Base-by-base conservation (phyloP, 2,888 invertebrate genomes). In the Melanotus villosus region DNA sequence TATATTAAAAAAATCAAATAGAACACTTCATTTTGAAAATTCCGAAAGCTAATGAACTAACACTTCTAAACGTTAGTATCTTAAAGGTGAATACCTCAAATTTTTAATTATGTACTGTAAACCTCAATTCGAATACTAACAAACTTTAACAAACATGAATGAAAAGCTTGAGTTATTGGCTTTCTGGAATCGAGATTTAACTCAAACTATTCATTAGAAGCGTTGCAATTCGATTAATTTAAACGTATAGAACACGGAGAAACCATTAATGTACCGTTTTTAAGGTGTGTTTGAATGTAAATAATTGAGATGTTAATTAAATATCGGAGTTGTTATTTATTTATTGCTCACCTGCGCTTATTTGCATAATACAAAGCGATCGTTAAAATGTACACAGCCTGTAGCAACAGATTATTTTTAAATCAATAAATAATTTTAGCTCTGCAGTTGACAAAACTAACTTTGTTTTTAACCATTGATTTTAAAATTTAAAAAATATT, bases 241-340 rank as follows among this genome's bases (percentile, higher is more conserved):
- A n/a, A n/a, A n/a, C n/a, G n/a, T n/a, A n/a, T 7, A 41, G 41
- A 34, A 9, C 41, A 14, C 14, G 14, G 16, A 14, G 41, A 9
- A 41, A 12, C 2, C 14, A 41, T 14, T 1, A 41, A 41, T 16
- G 7, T 41, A 16, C 41, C 41, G 41, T 41, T 41, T 41, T 41
- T 9, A 41, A 41, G 41, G 41, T 16, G 41, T 18, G 41, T 9
- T 1, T 41, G 9, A 41, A 41, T 41, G 18, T 9, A 18, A 41
- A 41, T 41, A 41, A 16, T 41, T 41, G 14, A 16, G 41, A 41
- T 41, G 41, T 41, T 41, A 41, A 41, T 41, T 16, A 16, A 41
- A 41, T 41, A 41, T 41, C 2, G 2, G 18, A 6, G 41, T 41
- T 41, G 3, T 16, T 7, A 14, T 41, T 41, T 41, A 18, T 41